A percentile compares a stretch with the other conserved stretches of the same genome.
Conservation (phyloP, 2,888 invertebrate species). For the Euproctis similis region DNA sequence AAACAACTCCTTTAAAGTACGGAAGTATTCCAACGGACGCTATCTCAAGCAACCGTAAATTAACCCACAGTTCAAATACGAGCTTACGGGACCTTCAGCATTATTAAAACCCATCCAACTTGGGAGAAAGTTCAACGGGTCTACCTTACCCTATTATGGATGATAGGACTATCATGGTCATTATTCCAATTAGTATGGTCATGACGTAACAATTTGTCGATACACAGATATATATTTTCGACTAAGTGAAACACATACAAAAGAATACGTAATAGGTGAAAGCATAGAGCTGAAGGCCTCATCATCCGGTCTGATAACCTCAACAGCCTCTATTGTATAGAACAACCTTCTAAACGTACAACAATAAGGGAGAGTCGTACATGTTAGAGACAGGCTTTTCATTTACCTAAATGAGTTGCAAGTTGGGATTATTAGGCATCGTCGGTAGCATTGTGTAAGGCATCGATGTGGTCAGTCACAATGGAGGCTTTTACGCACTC, state of each 20-base stretch:
- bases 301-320: conserved; percentile 72
- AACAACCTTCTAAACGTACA: conserved; percentile 41
- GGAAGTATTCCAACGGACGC: conserved; percentile 7
- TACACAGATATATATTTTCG: too few species aligned
- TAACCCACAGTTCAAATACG: conserved; percentile 36
- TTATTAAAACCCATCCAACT: too few species aligned
- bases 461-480: conserved; percentile 45
- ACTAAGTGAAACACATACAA: conserved; percentile 38
- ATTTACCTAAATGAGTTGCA: conserved; percentile 69
- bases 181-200: conserved; percentile 35
- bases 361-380: conserved; percentile 55
- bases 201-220: conserved; percentile 42
- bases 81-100: conserved; percentile 6
- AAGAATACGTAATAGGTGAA: conserved; percentile 63
- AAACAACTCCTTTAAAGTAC: too few species aligned
- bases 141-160: conserved; percentile 24
- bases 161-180: conserved; percentile 30
- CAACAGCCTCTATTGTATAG: conserved; percentile 54
- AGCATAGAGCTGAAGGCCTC: conserved; percentile 63
- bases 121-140: conserved; percentile 34
- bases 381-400: conserved; percentile 58
- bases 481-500: conserved; percentile 55
- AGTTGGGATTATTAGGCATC: conserved; percentile 58
- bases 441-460: conserved; percentile 52
- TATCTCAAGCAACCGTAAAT: conserved; percentile 28